phyloP scores from a whole-genome alignment of 1,140 invertebrate genomes.

The Drosophila sucinea region DNA sequence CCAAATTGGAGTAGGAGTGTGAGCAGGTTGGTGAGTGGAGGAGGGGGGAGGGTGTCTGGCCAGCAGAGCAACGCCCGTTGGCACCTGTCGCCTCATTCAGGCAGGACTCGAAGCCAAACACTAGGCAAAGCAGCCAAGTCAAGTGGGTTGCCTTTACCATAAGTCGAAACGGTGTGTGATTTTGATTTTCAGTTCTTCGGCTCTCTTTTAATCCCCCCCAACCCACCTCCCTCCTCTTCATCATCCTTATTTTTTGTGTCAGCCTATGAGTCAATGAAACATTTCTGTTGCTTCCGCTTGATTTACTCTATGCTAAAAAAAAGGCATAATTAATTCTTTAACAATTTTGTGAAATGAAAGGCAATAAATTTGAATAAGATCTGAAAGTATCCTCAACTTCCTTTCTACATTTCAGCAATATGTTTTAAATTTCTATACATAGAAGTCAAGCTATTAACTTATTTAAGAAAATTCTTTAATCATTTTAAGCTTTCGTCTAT shows the following conservation, averaged over 20 bases:
- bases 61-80: slow-evolving; percentile 2
- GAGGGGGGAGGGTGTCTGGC: slow-evolving; percentile 11
- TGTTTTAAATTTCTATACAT: too few relatives aligned
- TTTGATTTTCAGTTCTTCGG: slow-evolving; percentile 42
- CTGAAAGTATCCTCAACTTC: too few relatives aligned
- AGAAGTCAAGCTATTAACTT: too few relatives aligned
- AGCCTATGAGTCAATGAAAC: not conserved
- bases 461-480: too few relatives aligned
- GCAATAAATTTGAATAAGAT: too few relatives aligned
- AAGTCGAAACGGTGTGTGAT: slow-evolving; percentile 51
- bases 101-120: slow-evolving; percentile 25
- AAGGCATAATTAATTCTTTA: not conserved
- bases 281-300: slow-evolving; percentile 15
- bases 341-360: not conserved
- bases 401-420: too few relatives aligned
- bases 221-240: not conserved
- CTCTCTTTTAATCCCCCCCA: not conserved
- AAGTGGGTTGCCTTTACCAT: slow-evolving; percentile 43
- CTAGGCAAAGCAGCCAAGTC: slow-evolving; percentile 31
- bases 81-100: slow-evolving; percentile 19
- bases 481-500: too few relatives aligned
- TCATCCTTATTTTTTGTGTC: not conserved
- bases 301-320: slow-evolving; percentile 21
- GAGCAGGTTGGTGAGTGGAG: not conserved
- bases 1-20: slow-evolving; percentile 35